A percentile compares a stretch with the other conserved stretches of the same genome.
Evolutionary conservation across 1,140 invertebrate species (phyloP).

Genomic region (Macrobrachium rosenbergii): DNA sequence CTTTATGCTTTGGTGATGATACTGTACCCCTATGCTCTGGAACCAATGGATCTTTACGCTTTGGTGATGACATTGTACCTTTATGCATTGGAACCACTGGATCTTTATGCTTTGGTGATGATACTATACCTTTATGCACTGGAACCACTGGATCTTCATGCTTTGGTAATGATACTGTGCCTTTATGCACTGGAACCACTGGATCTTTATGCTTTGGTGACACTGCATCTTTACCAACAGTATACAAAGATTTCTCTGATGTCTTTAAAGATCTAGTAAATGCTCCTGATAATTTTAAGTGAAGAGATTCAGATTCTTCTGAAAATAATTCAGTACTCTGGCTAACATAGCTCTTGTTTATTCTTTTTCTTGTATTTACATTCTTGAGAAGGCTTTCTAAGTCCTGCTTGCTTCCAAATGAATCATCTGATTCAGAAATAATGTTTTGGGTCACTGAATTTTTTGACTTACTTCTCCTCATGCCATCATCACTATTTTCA

Average conservation of each 20-base stretch:
- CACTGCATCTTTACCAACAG: conserved; percentile 38
- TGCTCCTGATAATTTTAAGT: conserved; percentile 31
- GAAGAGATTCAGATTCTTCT: conserved; percentile 42
- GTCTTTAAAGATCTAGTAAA: conserved; percentile 17
- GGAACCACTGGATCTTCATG: background rate
- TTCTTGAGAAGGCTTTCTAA: background rate
- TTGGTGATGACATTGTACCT: too few relatives aligned
- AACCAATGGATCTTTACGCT: too few relatives aligned
- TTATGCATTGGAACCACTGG: too few relatives aligned
- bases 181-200: too few relatives aligned
- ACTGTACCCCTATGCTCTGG: too few relatives aligned
- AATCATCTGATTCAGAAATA: background rate
- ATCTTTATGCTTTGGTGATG: too few relatives aligned
- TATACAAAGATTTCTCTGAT: conserved; percentile 30
- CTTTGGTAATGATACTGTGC: background rate
- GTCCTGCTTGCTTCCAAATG: background rate
- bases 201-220: conserved; percentile 5
- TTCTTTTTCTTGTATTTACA: background rate
- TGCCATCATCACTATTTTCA: background rate
- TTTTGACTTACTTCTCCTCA: background rate
- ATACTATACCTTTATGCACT: too few relatives aligned
- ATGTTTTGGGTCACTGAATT: background rate
- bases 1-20: too few relatives aligned
- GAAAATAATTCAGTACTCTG: conserved; percentile 6
- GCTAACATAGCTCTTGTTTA: background rate